Evolutionary conservation across 2,113 vertebrate species (phyloP), one percentile per base, ranked within the genome.

Genomic region (Myiagra hebetior): DNA sequence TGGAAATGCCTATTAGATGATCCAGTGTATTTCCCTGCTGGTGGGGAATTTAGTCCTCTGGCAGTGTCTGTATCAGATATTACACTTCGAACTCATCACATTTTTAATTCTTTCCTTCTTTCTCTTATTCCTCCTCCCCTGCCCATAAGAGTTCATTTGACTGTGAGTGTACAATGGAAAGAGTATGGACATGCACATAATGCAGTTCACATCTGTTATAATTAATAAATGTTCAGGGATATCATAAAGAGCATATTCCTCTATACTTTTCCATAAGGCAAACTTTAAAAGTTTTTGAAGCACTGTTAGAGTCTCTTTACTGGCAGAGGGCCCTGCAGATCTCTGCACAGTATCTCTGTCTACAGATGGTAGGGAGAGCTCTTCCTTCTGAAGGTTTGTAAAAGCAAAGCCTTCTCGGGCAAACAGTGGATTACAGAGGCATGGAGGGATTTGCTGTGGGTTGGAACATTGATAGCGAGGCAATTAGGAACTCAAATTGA

Each of bases 401-500:
- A 84, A 76, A 87, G 82, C 80, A 69, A 85, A 90, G 94, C 86
- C 69, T 70, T 93, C 77, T 85, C 0, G 7, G 79, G 84, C 87
- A 80, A 63, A 22, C 4, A 73, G 80, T 60, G 89, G 78, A 84
- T 91, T 92, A 11, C 79, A 81, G 91, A 95, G 93, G 93, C 94
- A 93, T 74, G 95, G 95, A 96, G 96, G 96, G 94, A 94, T 94
- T 94, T 95, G 95, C 93, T 94, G 89, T 86, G 96, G 96, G 96
- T 91, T 90, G 87, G 93, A 94, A 81, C 95, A 65, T 84, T 77
- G 93, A 68, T 93, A 95, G 96, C 1, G 73, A 95, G 92, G 95
- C 96, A 97, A 95, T 97, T 97, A 96, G 97, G 97, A 97, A 95
- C 97, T 97, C 97, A 97, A 95, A 91, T 91, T 84, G 95, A 97